Evolutionary conservation across 2,797 vertebrate species (phyloP), one percentile per base, ranked within the genome.

Genomic region (Lutjanus argentimaculatus): DNA sequence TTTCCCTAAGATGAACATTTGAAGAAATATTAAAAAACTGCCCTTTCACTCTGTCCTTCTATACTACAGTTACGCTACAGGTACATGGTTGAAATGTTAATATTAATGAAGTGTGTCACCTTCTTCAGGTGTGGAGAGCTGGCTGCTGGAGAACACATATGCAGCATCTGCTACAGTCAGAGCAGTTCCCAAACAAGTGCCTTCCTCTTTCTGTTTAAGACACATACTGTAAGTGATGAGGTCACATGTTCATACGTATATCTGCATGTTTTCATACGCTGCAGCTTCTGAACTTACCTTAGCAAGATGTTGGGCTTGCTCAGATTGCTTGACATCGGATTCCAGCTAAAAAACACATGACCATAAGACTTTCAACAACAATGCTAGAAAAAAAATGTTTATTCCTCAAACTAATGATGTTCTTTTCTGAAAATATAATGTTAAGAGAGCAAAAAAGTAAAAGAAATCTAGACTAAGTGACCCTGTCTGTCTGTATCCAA

Each of bases 271-370:
- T 56, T 40, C 3, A 16, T 1, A 45, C 13, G 17, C 16, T 19
- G 8, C 46, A 7, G 25, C 21, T 76, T 73, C 61, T 76, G 8
- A 52, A 22, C 86, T 78, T 80, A 97, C 97, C 95, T 94, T 97
- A 19, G 95, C 77, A 21, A 96, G 81, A 51, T 90, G 93, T 51
- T 97, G 96, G 19, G 96, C 96, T 89, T 97, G 96, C 79, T 99
- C 97, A 58, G 97, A 98, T 0, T 97, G 91, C 88, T 97, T 98
- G 81, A 98, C 95, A 90, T 99, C 97, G 80, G 95, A 94, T 61
- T 99, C 97, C 90, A 99, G 96, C 98, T 99, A 82, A 42, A 84
- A 77, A 71, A 1, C 51, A 76, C 2, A 84, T 11, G 46, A 52
- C 8, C 19, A 13, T 22, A 19, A 61, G 19, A 59, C 9, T 43